Percentiles rank a stretch among this genome's conserved stretches.
These are phyloP conservation scores for Ictalurus furcatus DNA, from an alignment of 2,113 vertebrate species.

Conservation along the genomic window DNA sequence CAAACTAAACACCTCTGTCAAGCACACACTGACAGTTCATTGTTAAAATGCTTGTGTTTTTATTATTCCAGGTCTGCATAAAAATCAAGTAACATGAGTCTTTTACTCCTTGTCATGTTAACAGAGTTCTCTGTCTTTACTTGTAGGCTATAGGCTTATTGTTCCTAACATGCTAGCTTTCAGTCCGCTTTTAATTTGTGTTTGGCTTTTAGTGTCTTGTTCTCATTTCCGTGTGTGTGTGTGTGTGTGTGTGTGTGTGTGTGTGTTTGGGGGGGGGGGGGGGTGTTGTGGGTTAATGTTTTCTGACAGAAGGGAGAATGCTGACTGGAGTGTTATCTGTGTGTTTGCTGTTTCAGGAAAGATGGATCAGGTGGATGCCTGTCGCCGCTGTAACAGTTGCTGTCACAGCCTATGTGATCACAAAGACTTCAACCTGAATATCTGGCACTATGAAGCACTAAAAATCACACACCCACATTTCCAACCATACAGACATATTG, in stretches of 20 bases:
- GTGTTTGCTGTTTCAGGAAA: conserved; percentile 80
- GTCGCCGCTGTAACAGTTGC: conserved; percentile 90
- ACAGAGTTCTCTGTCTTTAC: conserved; percentile 27
- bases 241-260: background rate
- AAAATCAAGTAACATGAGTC: conserved; percentile 1
- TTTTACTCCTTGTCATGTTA: conserved; percentile 10
- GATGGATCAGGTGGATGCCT: conserved; percentile 92
- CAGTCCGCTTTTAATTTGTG: background rate
- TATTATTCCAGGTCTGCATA: conserved; percentile 15
- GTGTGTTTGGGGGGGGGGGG: conserved; percentile 28
- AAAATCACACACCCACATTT: conserved; percentile 46
- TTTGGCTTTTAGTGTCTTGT: conserved; percentile 3
- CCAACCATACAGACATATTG: conserved; percentile 29
- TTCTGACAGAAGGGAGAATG: conserved; percentile 25
- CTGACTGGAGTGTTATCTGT: conserved; percentile 40
- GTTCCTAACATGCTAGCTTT: conserved; percentile 41
- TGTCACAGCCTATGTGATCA: conserved; percentile 89
- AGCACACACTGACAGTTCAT: conserved; percentile 14
- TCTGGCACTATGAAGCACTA: conserved; percentile 31
- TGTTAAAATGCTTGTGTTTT: conserved; percentile 16
- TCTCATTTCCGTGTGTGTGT: conserved; percentile 37
- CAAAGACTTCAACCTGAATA: conserved; percentile 86
- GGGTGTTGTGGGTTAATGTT: conserved; percentile 44
- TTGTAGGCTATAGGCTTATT: conserved; percentile 27
- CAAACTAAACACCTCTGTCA: conserved; percentile 27